phyloP scores from a whole-genome alignment of 2,888 invertebrate genomes.

The Acrobasis suavella region DNA sequence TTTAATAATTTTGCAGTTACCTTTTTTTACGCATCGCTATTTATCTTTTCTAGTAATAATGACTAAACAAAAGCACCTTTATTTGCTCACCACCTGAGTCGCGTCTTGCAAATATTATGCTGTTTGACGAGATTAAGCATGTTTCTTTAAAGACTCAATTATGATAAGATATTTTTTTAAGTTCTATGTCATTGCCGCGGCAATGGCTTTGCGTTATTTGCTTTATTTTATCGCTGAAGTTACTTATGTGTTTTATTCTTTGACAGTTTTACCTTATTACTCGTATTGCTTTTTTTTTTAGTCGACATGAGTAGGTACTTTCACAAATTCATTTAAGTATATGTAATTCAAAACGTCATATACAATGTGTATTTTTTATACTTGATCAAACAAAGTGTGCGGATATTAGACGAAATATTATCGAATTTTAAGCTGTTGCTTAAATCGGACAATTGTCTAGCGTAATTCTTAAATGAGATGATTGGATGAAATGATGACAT shows the following conservation, averaged over 20 bases:
- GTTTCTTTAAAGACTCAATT: constrained; percentile 8
- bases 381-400: no score
- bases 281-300: neutral
- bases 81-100: neutral
- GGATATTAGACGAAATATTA: no score
- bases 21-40: neutral
- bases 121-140: constrained; percentile 12
- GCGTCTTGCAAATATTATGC: neutral
- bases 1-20: no score
- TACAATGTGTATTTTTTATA: no score
- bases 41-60: neutral
- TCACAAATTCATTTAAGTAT: no score
- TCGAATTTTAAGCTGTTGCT: no score
- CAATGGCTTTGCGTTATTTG: constrained; percentile 6
- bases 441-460: no score
- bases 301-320: no score
- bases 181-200: constrained; percentile 10
- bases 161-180: constrained; percentile 14
- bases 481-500: no score
- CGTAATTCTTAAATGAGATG: no score
- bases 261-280: neutral
- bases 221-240: neutral
- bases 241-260: neutral
- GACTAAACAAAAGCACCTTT: constrained; percentile 14
- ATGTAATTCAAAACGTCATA: no score